Percentiles rank a stretch among this genome's conserved stretches.
These are phyloP conservation scores for Chauna torquata DNA, from an alignment of 2,113 vertebrate genomes.

Conservation along the genomic window DNA sequence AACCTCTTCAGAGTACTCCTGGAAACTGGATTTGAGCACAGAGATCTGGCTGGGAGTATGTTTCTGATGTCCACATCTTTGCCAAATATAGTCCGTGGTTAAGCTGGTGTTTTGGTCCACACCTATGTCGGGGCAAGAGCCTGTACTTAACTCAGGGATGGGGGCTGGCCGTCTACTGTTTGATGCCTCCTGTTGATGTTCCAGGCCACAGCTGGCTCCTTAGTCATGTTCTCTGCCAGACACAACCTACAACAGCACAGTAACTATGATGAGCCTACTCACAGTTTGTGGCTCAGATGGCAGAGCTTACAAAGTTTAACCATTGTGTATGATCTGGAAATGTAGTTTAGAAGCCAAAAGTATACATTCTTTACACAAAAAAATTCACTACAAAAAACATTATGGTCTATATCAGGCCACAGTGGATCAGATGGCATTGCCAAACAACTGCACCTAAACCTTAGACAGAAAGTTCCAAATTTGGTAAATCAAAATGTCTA, in stretches of 20 bases:
- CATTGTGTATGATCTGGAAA: not conserved
- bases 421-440: not conserved
- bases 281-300: slow-evolving; percentile 10
- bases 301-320: not conserved
- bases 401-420: not conserved
- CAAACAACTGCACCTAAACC: not conserved
- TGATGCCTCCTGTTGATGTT: slow-evolving; percentile 22
- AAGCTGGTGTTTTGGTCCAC: not conserved
- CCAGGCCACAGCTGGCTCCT: not conserved
- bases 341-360: not conserved
- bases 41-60: not conserved
- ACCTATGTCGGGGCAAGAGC: not conserved
- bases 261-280: slow-evolving; percentile 15
- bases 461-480: not conserved
- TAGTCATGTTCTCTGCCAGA: slow-evolving; percentile 44
- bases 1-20: not conserved
- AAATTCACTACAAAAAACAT: not conserved
- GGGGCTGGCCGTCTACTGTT: not conserved
- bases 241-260: not conserved
- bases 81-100: not conserved
- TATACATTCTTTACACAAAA: not conserved
- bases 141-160: not conserved
- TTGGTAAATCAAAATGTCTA: not conserved
- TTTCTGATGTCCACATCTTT: not conserved
- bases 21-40: not conserved